phyloP scores from a whole-genome alignment of 2,113 vertebrate genomes.

The Oxyruncus cristatus region DNA sequence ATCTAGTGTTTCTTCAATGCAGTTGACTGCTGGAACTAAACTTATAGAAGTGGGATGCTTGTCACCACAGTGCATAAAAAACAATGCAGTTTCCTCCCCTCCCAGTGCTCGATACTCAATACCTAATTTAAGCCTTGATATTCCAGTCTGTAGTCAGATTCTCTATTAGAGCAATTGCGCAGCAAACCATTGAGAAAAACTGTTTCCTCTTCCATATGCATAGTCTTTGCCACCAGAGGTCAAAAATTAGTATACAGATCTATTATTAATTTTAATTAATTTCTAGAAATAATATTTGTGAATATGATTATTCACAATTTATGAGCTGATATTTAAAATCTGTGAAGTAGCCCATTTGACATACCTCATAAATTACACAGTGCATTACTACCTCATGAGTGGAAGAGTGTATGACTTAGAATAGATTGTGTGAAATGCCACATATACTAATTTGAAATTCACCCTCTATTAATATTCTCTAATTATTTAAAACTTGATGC shows the following conservation, averaged over 20 bases:
- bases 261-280: constrained; percentile 16
- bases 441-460: constrained; percentile 1
- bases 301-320: constrained; percentile 13
- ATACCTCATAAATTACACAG: constrained; percentile 17
- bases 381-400: not conserved
- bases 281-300: constrained; percentile 41
- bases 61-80: not conserved
- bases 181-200: not conserved
- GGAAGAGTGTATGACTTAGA: not conserved
- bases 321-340: constrained; percentile 16
- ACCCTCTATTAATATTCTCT: constrained; percentile 24
- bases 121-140: not conserved
- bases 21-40: constrained; percentile 16
- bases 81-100: not conserved
- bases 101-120: not conserved
- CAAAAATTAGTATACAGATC: not conserved
- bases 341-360: not conserved
- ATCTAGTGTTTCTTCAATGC: constrained; percentile 3
- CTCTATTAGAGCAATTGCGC: not conserved
- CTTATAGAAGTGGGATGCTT: not conserved
- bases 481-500: constrained; percentile 23
- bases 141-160: not conserved
- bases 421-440: constrained; percentile 10
- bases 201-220: not conserved
- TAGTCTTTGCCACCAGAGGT: not conserved